Evolutionary conservation across 2,797 vertebrate genomes (phyloP), one percentile per base, ranked within the genome.

Genomic region (Pachyuromys duprasi): DNA sequence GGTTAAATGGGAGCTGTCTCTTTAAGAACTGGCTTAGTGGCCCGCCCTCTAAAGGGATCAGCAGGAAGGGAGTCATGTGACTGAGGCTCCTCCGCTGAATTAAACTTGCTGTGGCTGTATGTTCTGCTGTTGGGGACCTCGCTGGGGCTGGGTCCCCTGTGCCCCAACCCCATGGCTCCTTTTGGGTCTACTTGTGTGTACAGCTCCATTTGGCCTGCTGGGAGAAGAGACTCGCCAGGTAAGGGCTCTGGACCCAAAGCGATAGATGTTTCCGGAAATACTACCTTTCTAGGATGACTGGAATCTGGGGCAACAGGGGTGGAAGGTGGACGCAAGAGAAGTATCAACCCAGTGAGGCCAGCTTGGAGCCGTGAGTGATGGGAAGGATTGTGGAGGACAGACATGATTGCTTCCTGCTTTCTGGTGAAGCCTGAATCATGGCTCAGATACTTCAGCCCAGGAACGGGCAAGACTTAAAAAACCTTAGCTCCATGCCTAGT

Each of bases 141-240:
- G 18, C 74, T 6, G 91, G 96, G 91, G 89, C 20, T 75, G 80
- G 89, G 96, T 96, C n/a, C 39, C 0, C 53, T 18, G 28, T 55
- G 57, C 72, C 95, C 76, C 87, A 55, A 28, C 57, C 95, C 72
- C 88, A 83, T 3, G 86, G 67, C 93, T 97, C n/a, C 42, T 97
- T 42, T 78, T 96, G 78, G 69, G 81, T 91, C 80, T 97, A 0
- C 75, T 97, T 22, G n/a, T 96, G 81, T 93, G n/a, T 18, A 33
- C 91, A 45, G 94, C 90, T 60, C 94, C 96, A 0, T 69, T 69
- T 17, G 93, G 74, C 45, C 62, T 97, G 69, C 84, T 78, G 3
- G 96, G 96, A 42, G 97, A 96, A 62, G 81, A 96, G 49, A 93
- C 96, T 24, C 97, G 97, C 69, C 95, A 91, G 97, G 97, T 98